phyloP scores from a whole-genome alignment of 2,888 invertebrate genomes.

The Disparrhopalites patrizii region DNA sequence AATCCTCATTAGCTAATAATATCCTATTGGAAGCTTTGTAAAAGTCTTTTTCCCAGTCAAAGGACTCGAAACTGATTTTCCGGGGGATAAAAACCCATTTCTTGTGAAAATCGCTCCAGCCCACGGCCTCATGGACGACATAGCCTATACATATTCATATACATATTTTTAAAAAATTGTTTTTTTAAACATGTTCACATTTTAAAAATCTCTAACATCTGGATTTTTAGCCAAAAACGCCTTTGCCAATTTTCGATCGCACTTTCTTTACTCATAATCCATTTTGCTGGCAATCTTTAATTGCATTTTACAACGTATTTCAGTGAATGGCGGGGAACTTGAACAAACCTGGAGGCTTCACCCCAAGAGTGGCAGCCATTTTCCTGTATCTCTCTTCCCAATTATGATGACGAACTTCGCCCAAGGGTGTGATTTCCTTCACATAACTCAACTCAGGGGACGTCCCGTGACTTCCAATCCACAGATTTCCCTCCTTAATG shows the following conservation, averaged over 20 bases:
- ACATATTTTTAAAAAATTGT: too few relatives aligned
- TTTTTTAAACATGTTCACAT: too few relatives aligned
- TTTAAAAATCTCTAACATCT: too few relatives aligned
- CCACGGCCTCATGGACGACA: conserved; percentile 92
- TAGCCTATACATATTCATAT: too few relatives aligned
- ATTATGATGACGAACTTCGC: conserved; percentile 66
- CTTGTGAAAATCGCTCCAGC: conserved; percentile 67
- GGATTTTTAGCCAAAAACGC: too few relatives aligned
- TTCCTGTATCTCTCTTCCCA: conserved; percentile 58
- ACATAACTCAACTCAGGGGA: not conserved
- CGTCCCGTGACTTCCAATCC: conserved; percentile 84
- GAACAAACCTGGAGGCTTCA: conserved; percentile 80
- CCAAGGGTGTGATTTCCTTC: conserved; percentile 72
- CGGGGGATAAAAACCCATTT: conserved; percentile 93
- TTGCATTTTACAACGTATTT: too few relatives aligned
- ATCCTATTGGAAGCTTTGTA: conserved; percentile 79
- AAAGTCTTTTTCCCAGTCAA: conserved; percentile 88
- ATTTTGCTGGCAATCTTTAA: too few relatives aligned
- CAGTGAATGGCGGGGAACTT: too few relatives aligned
- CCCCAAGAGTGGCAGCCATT: conserved; percentile 71
- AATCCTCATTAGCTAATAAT: conserved; percentile 72
- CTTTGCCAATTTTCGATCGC: too few relatives aligned
- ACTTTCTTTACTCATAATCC: too few relatives aligned
- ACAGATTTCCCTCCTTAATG: conserved; percentile 78
- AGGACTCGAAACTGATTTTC: conserved; percentile 74